Conservation (phyloP, 2,888 invertebrate genomes). For the Anarsia innoxiella region DNA sequence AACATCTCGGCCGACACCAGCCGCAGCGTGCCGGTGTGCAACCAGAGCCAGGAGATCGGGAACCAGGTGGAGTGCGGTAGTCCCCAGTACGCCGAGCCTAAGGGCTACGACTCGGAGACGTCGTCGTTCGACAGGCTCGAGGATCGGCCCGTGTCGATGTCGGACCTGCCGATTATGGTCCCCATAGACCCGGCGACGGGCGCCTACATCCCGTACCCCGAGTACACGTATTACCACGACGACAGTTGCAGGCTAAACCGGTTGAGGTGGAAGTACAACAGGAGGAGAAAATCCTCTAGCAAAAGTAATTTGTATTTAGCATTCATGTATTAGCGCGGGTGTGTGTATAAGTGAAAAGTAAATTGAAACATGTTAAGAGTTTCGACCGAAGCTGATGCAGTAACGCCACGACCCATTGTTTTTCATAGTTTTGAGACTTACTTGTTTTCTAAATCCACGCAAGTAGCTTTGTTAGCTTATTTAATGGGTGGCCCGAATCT, state of each 20-base stretch:
- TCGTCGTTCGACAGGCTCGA: conserved; percentile 32
- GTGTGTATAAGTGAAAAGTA: conserved; percentile 25
- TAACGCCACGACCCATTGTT: conserved; percentile 51
- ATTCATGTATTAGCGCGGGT: conserved; percentile 69
- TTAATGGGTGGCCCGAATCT: conserved; percentile 71
- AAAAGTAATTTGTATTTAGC: conserved; percentile 68
- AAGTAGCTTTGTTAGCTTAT: conserved; percentile 46
- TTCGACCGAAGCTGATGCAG: conserved; percentile 66
- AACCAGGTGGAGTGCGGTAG: conserved; percentile 45
- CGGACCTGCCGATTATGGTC: conserved; percentile 55
- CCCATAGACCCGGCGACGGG: conserved; percentile 53
- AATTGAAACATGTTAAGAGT: conserved; percentile 51
- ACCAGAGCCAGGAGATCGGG: conserved; percentile 51
- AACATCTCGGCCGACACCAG: conserved; percentile 66
- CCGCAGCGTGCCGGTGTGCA: conserved; percentile 62
- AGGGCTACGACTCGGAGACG: conserved; percentile 41
- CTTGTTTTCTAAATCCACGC: conserved; percentile 23
- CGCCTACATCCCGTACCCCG: conserved; percentile 57
- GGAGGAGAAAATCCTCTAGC: conserved; percentile 37
- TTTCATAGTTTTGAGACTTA: conserved; percentile 27
- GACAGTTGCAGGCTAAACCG: conserved; percentile 42
- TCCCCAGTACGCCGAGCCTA: conserved; percentile 62
- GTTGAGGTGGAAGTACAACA: conserved; percentile 41
- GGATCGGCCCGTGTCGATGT: conserved; percentile 51
- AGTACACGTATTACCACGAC: conserved; percentile 56